phyloP scores from a whole-genome alignment of 2,797 vertebrate species.

The Molossus alvarezi region DNA sequence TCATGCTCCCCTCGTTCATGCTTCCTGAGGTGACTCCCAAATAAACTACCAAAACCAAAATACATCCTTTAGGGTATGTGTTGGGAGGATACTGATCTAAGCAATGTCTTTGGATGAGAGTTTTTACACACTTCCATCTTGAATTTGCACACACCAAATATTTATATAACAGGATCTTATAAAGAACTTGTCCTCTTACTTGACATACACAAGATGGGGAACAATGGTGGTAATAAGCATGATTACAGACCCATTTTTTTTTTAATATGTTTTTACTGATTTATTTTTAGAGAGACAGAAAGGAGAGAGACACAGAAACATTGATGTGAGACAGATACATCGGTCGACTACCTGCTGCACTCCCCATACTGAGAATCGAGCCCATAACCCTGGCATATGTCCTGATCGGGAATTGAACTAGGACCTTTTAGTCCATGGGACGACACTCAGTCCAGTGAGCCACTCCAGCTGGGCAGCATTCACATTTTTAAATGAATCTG shows the following conservation, averaged over 20 bases:
- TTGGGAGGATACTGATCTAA: not conserved
- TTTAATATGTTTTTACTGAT: too few relatives aligned
- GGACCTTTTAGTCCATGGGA: too few relatives aligned
- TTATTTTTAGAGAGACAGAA: too few relatives aligned
- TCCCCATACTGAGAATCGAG: too few relatives aligned
- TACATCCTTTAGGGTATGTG: not conserved
- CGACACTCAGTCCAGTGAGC: too few relatives aligned
- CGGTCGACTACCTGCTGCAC: too few relatives aligned
- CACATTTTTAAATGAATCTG: not conserved
- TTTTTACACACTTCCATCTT: not conserved
- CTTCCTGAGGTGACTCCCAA: not conserved
- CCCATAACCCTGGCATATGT: too few relatives aligned
- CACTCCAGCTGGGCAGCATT: too few relatives aligned
- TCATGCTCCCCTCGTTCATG: not conserved
- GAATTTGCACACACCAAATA: not conserved
- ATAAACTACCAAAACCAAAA: not conserved
- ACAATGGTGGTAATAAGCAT: not conserved
- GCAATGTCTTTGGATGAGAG: not conserved
- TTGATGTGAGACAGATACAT: too few relatives aligned
- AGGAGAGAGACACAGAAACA: too few relatives aligned
- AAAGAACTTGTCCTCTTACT: not conserved
- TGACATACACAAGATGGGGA: not conserved
- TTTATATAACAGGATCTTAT: not conserved
- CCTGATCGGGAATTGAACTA: too few relatives aligned
- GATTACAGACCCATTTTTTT: not conserved